These are phyloP conservation scores for Anneissia japonica DNA, from an alignment of 35 echinoderm and acorn worm genomes.

Conservation along the genomic window DNA sequence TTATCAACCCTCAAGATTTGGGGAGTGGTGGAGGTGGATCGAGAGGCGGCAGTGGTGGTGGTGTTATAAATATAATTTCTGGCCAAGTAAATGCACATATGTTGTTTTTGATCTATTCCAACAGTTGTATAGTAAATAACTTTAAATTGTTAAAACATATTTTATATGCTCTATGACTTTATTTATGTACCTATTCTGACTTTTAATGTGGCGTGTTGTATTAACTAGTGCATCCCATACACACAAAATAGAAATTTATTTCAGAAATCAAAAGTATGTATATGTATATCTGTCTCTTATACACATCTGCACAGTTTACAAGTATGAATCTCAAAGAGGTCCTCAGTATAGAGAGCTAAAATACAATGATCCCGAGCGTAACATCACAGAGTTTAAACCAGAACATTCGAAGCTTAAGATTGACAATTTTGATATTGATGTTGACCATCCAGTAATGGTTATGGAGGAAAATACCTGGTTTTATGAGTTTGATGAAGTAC, in stretches of 20 bases:
- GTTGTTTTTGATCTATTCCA: no score
- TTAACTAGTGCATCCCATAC: no score
- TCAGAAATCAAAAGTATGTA: no score
- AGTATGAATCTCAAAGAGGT: slow-evolving; percentile 73
- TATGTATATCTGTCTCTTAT: no score
- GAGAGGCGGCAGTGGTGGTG: slow-evolving; percentile 57
- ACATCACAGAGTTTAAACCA: slow-evolving; percentile 69
- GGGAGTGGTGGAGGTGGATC: slow-evolving; percentile 56
- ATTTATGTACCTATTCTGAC: no score
- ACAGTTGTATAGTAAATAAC: no score
- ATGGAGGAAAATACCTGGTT: slow-evolving; percentile 74
- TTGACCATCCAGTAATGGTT: slow-evolving; percentile 68
- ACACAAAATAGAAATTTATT: no score
- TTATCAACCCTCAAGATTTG: slow-evolving; percentile 20
- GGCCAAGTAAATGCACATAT: slow-evolving; percentile 48
- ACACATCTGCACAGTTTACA: slow-evolving; percentile 81
- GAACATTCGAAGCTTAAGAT: slow-evolving; percentile 64
- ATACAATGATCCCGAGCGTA: slow-evolving; percentile 52
- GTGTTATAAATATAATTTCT: slow-evolving; percentile 52
- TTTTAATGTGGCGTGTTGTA: no score
- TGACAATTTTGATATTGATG: slow-evolving; percentile 60
- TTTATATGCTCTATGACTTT: no score
- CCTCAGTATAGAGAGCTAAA: slow-evolving; percentile 88
- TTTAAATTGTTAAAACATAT: no score
- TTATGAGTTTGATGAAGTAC: slow-evolving; percentile 90